These are phyloP conservation scores for Heliconius nattereri DNA, from an alignment of 1,140 invertebrate genomes.

Conservation along the genomic window DNA sequence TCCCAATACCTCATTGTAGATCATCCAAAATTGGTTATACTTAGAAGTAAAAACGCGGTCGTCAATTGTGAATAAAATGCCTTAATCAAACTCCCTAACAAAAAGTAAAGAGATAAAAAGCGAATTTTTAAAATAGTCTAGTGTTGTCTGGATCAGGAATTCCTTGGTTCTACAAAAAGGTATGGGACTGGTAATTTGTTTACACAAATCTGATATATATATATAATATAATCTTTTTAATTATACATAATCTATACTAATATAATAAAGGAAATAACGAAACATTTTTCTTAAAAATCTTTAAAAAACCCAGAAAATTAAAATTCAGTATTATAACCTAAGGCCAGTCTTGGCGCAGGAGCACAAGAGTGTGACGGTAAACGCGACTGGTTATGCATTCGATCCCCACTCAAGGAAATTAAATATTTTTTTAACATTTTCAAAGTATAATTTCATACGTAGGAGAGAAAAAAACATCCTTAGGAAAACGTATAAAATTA, in stretches of 20 bases:
- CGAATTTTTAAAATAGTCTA: constrained; percentile 41
- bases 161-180: constrained; percentile 6
- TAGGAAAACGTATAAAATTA: too few species aligned
- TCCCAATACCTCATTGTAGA: constrained; percentile 17
- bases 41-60: constrained; percentile 38
- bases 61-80: constrained; percentile 57
- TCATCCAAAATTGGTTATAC: constrained; percentile 43
- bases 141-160: constrained; percentile 7
- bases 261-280: too few species aligned
- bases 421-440: too few species aligned
- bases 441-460: too few species aligned
- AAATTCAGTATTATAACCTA: too few species aligned
- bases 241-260: neutral
- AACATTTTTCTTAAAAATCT: too few species aligned
- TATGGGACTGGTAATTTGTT: neutral
- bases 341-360: too few species aligned
- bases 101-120: constrained; percentile 45
- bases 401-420: too few species aligned
- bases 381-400: too few species aligned
- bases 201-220: neutral
- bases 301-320: too few species aligned
- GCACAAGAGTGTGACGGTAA: too few species aligned
- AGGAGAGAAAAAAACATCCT: too few species aligned
- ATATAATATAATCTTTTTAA: neutral
- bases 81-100: constrained; percentile 55